phyloP scores from a whole-genome alignment of 2,113 vertebrate genomes.

The Perca schrenkii region DNA sequence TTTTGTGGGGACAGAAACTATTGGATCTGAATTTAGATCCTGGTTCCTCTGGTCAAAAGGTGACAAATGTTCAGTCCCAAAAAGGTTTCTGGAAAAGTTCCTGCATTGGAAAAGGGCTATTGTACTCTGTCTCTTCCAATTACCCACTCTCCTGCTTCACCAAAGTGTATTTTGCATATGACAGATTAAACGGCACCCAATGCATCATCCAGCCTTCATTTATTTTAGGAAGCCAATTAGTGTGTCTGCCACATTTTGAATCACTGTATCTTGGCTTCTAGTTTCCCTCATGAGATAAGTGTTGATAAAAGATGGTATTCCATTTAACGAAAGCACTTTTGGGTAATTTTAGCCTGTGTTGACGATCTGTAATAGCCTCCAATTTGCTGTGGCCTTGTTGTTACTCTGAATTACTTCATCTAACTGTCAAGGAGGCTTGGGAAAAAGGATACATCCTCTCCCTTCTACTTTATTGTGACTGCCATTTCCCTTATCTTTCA shows the following conservation, averaged over 20 bases:
- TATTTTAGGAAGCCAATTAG: conserved; percentile 19
- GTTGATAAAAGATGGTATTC: conserved; percentile 11
- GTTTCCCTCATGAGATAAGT: neutral
- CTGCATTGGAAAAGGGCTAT: conserved; percentile 11
- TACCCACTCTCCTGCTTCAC: conserved; percentile 19
- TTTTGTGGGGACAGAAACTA: conserved; percentile 3
- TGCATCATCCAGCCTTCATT: conserved; percentile 19
- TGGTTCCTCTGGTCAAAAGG: neutral
- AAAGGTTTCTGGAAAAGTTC: conserved; percentile 45
- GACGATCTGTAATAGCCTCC: conserved; percentile 7
- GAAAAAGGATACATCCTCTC: conserved; percentile 31
- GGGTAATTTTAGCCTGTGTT: neutral
- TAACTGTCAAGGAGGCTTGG: neutral
- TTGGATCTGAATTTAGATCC: neutral
- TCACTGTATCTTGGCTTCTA: neutral
- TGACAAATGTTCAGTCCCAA: neutral
- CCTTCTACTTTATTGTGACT: conserved; percentile 35
- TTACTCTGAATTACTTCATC: conserved; percentile 6
- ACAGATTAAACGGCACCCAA: conserved; percentile 39
- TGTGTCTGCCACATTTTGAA: conserved; percentile 11
- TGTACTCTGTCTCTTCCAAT: conserved; percentile 1
- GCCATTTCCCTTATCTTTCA: conserved; percentile 48
- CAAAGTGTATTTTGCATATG: conserved; percentile 37
- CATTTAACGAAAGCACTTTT: conserved; percentile 6
- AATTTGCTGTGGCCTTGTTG: neutral